Conservation (phyloP, 92 coral and sea anemone genomes). For the Paramuricea clavata region DNA sequence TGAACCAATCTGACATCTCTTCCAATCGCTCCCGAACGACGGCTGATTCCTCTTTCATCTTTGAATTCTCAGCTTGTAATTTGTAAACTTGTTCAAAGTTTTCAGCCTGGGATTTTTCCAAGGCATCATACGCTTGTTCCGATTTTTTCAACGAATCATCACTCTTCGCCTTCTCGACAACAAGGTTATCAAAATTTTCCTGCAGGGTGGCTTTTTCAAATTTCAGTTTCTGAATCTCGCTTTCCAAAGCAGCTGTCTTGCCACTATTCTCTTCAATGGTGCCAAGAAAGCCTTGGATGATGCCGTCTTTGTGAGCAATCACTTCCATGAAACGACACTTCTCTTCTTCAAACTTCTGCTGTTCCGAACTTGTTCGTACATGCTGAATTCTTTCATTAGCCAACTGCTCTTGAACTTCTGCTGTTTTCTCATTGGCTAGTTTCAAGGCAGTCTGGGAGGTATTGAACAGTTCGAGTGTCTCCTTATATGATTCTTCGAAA, state of each 20-base stretch:
- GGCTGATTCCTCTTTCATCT: conserved; percentile 21
- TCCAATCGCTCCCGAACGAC: background rate
- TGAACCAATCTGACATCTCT: background rate
- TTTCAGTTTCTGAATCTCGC: conserved; percentile 10
- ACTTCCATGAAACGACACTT: conserved; percentile 1
- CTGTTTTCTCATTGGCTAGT: background rate
- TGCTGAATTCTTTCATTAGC: conserved; percentile 16
- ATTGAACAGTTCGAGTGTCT: background rate
- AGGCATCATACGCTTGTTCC: conserved; percentile 2
- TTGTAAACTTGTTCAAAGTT: conserved; percentile 63
- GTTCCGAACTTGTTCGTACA: conserved; percentile 18
- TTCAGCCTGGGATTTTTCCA: conserved; percentile 65
- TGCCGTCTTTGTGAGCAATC: conserved; percentile 59
- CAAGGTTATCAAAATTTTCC: conserved; percentile 69
- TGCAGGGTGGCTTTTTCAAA: conserved; percentile 70
- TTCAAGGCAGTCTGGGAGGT: background rate
- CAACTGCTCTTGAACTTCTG: conserved; percentile 8
- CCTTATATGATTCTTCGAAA: conserved; percentile 28
- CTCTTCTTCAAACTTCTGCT: conserved; percentile 44
- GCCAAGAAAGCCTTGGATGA: conserved; percentile 72
- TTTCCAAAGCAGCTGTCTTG: conserved; percentile 63
- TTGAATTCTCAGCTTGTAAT: conserved; percentile 19
- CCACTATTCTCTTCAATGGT: conserved; percentile 71
- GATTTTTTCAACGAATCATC: conserved; percentile 41
- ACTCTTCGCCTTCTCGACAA: conserved; percentile 71